Base-by-base conservation (phyloP, 2,888 invertebrate species). In the Dicyrtomina minuta region DNA sequence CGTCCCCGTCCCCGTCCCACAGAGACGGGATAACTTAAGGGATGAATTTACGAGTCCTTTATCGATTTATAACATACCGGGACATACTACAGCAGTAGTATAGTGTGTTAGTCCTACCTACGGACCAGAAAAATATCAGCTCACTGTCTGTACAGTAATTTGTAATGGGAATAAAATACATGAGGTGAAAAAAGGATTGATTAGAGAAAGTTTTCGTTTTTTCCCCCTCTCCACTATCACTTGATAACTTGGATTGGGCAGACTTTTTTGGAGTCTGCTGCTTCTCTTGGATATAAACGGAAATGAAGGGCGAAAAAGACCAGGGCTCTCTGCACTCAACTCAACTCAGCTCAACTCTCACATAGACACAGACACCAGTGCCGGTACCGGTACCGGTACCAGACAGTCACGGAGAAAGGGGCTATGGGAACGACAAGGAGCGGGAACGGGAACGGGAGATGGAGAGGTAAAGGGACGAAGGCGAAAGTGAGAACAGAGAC, bases 181-280 rank as follows among this genome's bases (percentile, higher is more conserved):
- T 46, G 61, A 61, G 61, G 61, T 61, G 61, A 61, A 61, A 61
- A 61, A 61, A 49, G 61, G 46, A 61, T 61, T 61, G 61, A 61
- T 61, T 61, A 49, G 49, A 61, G 49, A 22, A 27, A n/a, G 44
- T 20, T 39, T 41, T 43, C 20, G 2, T 41, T 27, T 17, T 59
- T 39, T 59, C 41, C 12, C 20, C 39, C n/a, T 60, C 43, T 20
- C 17, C 41, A 17, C 20, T 59, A n/a, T 60, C 43, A 22, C 17
- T 60, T 44, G 56, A 8, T 26, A 51, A 22, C 17, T 51, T 51
- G 51, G 51, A 22, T 22, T 51, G 51, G 51, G 10, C 51, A 17
- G 33, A 33, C 33, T 33, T n/a, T n/a, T n/a, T 33, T 33, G 33
- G 33, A 33, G 5, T 46, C 46, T 46, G 4, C 46, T 33, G 33